Base-by-base conservation (phyloP, 2,888 invertebrate species). In the Spisula subtruncata region DNA sequence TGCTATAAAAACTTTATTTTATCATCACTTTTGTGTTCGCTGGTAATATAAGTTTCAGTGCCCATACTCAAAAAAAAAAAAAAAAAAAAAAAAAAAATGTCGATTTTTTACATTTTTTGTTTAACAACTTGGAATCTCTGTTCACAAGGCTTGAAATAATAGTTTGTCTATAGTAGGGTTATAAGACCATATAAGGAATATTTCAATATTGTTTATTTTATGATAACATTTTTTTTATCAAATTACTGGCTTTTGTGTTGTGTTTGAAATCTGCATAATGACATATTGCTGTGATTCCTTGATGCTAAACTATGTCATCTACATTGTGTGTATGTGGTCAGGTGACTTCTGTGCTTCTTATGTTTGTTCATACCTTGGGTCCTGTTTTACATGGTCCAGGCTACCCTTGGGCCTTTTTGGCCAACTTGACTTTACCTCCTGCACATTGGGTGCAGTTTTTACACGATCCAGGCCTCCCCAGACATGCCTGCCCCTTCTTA, bases 251-350 rank as follows among this genome's bases (percentile, higher is more conserved):
- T 75, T 75, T 35, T 35, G 75, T 75, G 75, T 75, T 75, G 75
- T 75, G 75, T 75, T 32, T 32, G n/a, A 18, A 75, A 75, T 75
- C 29, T 75, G 75, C 75, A 32, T 75, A 75, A 32, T 75, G 75
- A 35, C n/a, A 35, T 75, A n/a, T n/a, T 75, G 35, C 35, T 75
- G 35, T 75, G 75, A 75, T 75, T 18, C 75, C 75, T 75, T 0
- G 4, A 32, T 32, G 75, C 75, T 75, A 75, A 75, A 16, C 35
- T 75, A 35, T 75, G 75, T 75, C 18, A 75, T 75, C 35, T 75
- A 35, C 75, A 75, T 75, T 75, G 75, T 75, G 75, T 75, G 32
- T 75, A 35, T 75, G 75, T 75, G 75, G 35, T 75, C 75, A 75
- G 32, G 29, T 75, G 29, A 75, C 75, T 35, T 32, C 32, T 75